phyloP scores from a whole-genome alignment of 2,113 vertebrate species.

The Mystacornis crossleyi region DNA sequence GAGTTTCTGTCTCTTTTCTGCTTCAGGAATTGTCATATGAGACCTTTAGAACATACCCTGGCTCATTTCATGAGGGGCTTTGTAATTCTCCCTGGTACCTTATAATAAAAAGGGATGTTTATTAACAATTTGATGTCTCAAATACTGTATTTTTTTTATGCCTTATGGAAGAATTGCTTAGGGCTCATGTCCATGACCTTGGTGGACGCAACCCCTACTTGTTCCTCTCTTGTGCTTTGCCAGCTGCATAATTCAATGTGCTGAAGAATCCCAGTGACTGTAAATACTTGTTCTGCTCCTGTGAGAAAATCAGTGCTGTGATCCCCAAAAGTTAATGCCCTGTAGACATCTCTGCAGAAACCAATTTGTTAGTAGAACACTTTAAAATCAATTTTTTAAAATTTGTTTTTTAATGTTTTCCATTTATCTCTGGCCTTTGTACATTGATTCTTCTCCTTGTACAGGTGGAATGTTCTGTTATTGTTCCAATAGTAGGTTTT shows the following conservation, averaged over 20 bases:
- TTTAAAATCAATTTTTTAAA: neutral
- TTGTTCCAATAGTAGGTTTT: neutral
- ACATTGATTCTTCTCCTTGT: neutral
- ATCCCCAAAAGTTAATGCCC: neutral
- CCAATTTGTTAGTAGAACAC: neutral
- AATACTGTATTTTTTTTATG: rapidly evolving
- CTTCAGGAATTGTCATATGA: neutral
- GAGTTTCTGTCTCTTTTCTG: neutral
- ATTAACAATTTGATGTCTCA: neutral
- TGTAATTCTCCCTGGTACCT: neutral
- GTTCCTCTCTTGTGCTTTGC: neutral
- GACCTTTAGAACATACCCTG: neutral
- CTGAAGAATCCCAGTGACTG: neutral
- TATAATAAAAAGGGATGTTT: neutral
- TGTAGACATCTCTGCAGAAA: neutral
- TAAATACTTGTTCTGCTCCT: neutral
- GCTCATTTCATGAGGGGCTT: neutral
- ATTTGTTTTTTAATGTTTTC: neutral
- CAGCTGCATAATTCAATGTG: neutral
- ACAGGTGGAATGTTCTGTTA: neutral
- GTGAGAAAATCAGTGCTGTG: neutral
- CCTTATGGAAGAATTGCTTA: neutral
- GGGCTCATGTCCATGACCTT: neutral
- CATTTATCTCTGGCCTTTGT: neutral
- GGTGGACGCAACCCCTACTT: neutral